These are phyloP conservation scores for Xestia xanthographa DNA, from an alignment of 2,888 invertebrate species.

Conservation along the genomic window DNA sequence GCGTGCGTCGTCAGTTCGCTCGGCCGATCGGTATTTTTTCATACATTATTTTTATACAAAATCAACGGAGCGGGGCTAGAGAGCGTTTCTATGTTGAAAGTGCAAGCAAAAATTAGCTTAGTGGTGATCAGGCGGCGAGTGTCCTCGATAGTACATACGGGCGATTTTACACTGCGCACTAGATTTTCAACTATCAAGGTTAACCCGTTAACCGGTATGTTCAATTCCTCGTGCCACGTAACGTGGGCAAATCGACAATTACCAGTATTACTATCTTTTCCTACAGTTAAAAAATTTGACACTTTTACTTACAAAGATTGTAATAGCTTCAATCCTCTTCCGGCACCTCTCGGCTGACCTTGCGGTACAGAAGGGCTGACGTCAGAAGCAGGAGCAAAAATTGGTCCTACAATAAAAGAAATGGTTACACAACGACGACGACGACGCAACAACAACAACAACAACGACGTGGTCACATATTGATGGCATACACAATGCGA, in stretches of 20 bases:
- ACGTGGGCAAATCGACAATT: not conserved
- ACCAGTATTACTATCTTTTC: not conserved
- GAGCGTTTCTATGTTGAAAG: no score
- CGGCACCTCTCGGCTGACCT: conserved; percentile 70
- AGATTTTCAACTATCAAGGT: not conserved
- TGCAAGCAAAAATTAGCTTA: no score
- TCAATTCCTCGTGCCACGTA: not conserved
- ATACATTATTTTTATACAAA: no score
- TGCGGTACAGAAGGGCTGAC: conserved; percentile 71
- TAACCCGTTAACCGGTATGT: not conserved
- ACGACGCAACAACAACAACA: no score
- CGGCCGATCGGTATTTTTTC: no score
- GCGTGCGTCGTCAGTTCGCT: no score
- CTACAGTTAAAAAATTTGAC: not conserved
- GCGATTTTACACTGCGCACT: no score
- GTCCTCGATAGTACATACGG: no score
- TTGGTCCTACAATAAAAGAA: conserved; percentile 58
- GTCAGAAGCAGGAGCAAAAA: conserved; percentile 81
- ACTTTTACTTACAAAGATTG: conserved; percentile 80
- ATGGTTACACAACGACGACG: no score
- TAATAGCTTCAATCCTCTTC: conserved; percentile 82
- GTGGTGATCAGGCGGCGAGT: no score
- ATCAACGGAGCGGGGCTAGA: no score
- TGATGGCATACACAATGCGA: not conserved
- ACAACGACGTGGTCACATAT: no score